Conservation (phyloP, 2,113 vertebrate genomes). For the Pterophyllum scalare region DNA sequence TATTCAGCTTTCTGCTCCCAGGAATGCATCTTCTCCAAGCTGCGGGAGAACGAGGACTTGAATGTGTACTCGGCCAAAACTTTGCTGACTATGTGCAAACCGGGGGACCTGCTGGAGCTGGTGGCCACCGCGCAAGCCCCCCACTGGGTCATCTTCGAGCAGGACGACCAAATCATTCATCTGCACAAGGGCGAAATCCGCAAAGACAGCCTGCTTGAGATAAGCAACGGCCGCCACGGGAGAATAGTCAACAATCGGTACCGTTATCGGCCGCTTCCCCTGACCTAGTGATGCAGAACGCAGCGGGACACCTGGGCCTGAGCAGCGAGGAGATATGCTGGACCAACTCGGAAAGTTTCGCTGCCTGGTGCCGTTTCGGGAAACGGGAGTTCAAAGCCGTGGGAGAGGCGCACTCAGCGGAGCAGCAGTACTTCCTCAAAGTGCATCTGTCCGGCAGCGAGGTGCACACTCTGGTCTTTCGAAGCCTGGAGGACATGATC, state of each 20-base stretch:
- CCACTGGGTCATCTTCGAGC: conserved; percentile 96
- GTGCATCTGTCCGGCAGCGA: conserved; percentile 91
- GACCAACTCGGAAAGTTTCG: conserved; percentile 99
- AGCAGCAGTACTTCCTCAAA: conserved; percentile 94
- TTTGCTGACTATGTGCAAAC: conserved; percentile 94
- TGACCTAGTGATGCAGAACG: conserved; percentile 98
- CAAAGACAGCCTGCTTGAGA: conserved; percentile 93
- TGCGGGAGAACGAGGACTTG: conserved; percentile 92
- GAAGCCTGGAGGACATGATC: conserved; percentile 97
- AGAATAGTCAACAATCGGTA: conserved; percentile 97
- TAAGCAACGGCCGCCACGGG: conserved; percentile 89
- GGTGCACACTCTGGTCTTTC: conserved; percentile 93
- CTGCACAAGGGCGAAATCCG: conserved; percentile 97
- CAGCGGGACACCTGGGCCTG: conserved; percentile 93
- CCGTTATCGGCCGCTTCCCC: conserved; percentile 94
- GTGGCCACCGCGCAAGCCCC: conserved; percentile 87
- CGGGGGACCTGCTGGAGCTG: conserved; percentile 96
- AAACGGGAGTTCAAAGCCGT: conserved; percentile 98
- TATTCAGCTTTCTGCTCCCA: conserved; percentile 97
- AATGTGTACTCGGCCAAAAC: conserved; percentile 90
- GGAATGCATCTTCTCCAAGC: conserved; percentile 99
- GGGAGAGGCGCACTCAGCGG: conserved; percentile 89
- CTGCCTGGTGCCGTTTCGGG: conserved; percentile 98
- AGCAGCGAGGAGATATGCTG: conserved; percentile 95
- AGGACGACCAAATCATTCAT: conserved; percentile 92